Base-by-base conservation (phyloP, 2,888 invertebrate genomes). In the Euplagia quadripunctaria region DNA sequence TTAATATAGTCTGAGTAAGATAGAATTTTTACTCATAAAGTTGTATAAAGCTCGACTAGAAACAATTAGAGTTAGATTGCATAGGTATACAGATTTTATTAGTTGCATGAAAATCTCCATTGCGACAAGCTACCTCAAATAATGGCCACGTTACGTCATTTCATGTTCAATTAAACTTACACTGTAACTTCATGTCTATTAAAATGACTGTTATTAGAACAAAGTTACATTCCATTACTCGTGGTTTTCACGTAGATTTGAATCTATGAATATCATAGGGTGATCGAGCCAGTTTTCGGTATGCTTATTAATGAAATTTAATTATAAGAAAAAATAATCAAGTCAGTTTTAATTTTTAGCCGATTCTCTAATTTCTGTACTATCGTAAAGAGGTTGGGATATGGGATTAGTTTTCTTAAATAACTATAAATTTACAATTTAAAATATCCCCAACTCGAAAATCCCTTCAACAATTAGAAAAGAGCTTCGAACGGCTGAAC, bases 151-250 rank as follows among this genome's bases (percentile, higher is more conserved):
- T 75, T 75, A 65, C 49, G 68, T 82, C 78, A 83, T 74, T 77
- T 76, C 68, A 74, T 75, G 69, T 78, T 77, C 83, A 84, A 82
- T 83, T 83, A 81, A 76, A 69, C 41, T 42, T 71, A 77, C 73
- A 64, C 55, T 77, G 76, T 74, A 58, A 71, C 73, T 78, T 43
- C 65, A 58, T 79, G 78, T 77, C 81, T 76, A 82, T 81, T 81
- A 81, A 64, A 61, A 77, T 77, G 81, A 74, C 72, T 75, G 79
- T 79, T 81, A 85, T 77, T 81, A 76, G 69, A 82, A 74, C 71
- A 68, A 77, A 73, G 42, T 79, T 78, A 73, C 74, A 72, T 76
- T 78, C 49, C 64, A 68, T 70, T 75, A 55, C 70, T 70, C 20
- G 65, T 65, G 46, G 72, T 81, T 84, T 84, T 81, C 77, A 73